These are phyloP conservation scores for Diarsia mendica DNA, from an alignment of 2,888 invertebrate species.

Conservation along the genomic window DNA sequence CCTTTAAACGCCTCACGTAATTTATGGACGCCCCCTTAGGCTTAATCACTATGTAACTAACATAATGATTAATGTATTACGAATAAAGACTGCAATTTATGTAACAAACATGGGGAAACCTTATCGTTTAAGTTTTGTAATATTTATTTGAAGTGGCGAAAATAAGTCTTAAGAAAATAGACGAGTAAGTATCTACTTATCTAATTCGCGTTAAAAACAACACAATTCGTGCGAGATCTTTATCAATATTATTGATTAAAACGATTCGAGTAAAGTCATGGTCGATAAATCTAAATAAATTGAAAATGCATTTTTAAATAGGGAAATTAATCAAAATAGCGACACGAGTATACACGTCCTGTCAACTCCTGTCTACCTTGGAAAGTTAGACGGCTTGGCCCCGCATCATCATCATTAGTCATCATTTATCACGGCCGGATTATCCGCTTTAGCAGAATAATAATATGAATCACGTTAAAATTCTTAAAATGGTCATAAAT, in stretches of 20 bases:
- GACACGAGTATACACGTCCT: too few species aligned
- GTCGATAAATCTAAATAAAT: background rate
- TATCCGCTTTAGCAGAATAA: too few species aligned
- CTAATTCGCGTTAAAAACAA: constrained; percentile 4
- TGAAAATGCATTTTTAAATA: background rate
- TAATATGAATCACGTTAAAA: too few species aligned
- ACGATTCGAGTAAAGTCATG: background rate
- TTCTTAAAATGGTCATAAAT: too few species aligned
- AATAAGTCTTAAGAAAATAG: constrained; percentile 20
- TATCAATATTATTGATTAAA: constrained; percentile 12
- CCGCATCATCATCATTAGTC: background rate
- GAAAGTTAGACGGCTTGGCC: too few species aligned
- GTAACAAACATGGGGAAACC: constrained; percentile 27
- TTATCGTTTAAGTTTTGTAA: constrained; percentile 20
- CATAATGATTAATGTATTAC: background rate
- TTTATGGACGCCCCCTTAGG: too few species aligned
- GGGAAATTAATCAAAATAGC: background rate
- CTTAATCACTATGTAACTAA: too few species aligned
- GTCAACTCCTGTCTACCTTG: too few species aligned
- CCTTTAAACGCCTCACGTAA: too few species aligned
- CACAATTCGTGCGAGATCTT: background rate
- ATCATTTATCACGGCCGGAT: too few species aligned
- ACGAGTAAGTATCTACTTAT: background rate
- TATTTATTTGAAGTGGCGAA: constrained; percentile 19
- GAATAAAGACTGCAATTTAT: constrained; percentile 1